phyloP scores from a whole-genome alignment of 2,113 vertebrate species.

The Dromaius novaehollandiae region DNA sequence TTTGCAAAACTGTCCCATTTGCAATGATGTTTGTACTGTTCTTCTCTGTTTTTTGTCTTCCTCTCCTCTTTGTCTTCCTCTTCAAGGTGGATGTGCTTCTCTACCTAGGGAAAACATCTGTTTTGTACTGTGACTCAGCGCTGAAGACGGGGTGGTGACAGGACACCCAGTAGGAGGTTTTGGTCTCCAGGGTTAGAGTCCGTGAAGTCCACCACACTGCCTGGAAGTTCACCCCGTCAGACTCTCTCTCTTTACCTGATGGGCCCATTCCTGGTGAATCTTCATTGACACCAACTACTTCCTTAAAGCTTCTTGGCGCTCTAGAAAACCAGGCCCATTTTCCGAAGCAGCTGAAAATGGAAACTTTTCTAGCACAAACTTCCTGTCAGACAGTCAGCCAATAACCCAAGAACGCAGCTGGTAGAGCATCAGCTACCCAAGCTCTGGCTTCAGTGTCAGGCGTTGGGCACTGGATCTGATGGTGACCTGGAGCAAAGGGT shows the following conservation, averaged over 20 bases:
- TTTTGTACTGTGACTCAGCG: accelerated
- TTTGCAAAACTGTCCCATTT: neutral
- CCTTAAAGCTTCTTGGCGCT: neutral
- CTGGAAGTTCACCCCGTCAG: neutral
- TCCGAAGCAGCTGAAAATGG: neutral
- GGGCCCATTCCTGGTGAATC: neutral
- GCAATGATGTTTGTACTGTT: neutral
- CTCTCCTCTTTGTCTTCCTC: neutral
- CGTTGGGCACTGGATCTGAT: neutral
- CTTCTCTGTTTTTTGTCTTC: neutral
- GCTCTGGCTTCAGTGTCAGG: neutral
- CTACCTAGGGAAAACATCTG: neutral
- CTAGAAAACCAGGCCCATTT: neutral
- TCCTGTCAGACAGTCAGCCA: neutral
- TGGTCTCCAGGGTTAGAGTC: neutral
- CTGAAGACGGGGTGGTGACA: neutral
- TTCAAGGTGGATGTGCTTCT: neutral
- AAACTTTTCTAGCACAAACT: neutral
- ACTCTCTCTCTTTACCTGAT: neutral
- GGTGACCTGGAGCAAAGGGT: accelerated
- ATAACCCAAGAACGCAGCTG: neutral
- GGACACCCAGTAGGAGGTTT: neutral
- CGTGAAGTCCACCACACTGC: neutral
- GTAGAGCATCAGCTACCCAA: neutral
- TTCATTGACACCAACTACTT: neutral